These are phyloP conservation scores for Cyrtodaria siliqua DNA, from an alignment of 2,888 invertebrate species.

Conservation along the genomic window DNA sequence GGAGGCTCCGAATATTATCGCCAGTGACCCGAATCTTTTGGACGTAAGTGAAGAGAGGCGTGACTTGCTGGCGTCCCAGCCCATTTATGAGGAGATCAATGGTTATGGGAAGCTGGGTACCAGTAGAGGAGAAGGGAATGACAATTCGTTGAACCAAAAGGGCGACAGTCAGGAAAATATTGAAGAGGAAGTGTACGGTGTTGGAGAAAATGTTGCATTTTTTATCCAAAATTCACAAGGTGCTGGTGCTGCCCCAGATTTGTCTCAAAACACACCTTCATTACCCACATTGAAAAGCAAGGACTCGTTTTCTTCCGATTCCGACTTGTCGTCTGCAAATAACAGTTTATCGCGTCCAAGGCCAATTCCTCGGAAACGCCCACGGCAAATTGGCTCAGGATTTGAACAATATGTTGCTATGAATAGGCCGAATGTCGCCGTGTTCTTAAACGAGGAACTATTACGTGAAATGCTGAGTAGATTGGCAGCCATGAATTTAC, in stretches of 20 bases:
- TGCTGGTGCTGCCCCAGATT: not conserved
- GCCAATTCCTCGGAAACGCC: conserved; percentile 76
- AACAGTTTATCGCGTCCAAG: conserved; percentile 76
- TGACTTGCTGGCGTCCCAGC: conserved; percentile 75
- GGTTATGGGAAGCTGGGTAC: conserved; percentile 64
- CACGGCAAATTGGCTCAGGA: conserved; percentile 68
- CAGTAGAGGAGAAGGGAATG: conserved; percentile 5
- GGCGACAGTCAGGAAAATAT: conserved; percentile 3
- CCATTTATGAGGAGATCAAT: conserved; percentile 82
- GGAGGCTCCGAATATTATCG: conserved; percentile 11
- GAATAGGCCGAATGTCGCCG: conserved; percentile 78
- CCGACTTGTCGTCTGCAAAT: conserved; percentile 68
- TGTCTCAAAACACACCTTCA: not conserved
- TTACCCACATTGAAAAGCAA: conserved; percentile 40
- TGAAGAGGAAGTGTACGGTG: conserved; percentile 47
- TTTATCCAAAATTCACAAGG: not conserved
- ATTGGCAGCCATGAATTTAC: conserved; percentile 75
- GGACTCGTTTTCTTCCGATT: conserved; percentile 68
- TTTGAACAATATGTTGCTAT: conserved; percentile 82
- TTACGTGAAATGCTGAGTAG: conserved; percentile 75
- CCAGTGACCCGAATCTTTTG: conserved; percentile 11
- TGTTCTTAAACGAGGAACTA: conserved; percentile 74
- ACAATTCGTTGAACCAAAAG: not conserved
- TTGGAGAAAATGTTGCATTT: conserved; percentile 2
- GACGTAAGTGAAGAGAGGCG: conserved; percentile 70